These are phyloP conservation scores for Cotesia vestalis DNA, from an alignment of 1,140 invertebrate genomes.

Conservation along the genomic window DNA sequence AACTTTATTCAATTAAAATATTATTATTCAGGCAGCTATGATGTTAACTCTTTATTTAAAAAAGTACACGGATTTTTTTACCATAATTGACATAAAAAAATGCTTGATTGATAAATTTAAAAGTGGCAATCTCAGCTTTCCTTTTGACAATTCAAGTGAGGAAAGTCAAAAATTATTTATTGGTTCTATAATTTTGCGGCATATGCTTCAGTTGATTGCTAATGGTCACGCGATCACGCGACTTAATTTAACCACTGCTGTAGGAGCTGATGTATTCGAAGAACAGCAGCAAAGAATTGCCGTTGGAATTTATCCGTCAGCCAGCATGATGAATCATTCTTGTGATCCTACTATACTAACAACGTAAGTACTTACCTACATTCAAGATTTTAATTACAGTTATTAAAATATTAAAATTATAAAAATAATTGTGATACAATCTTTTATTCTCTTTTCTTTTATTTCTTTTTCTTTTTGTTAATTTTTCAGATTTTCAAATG, in stretches of 20 bases:
- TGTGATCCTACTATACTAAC: constrained; percentile 84
- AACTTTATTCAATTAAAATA: constrained; percentile 13
- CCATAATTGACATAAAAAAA: constrained; percentile 48
- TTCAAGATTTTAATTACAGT: too few species aligned
- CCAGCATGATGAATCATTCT: constrained; percentile 91
- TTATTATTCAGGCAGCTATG: constrained; percentile 66
- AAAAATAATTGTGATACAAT: constrained; percentile 4
- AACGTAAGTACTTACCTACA: constrained; percentile 29
- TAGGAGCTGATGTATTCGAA: constrained; percentile 47
- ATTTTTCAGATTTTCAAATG: constrained; percentile 61
- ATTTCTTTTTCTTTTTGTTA: constrained; percentile 41
- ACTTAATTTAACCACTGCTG: constrained; percentile 49
- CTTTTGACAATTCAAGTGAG: constrained; percentile 52
- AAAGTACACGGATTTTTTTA: constrained; percentile 68
- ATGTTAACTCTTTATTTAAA: constrained; percentile 68
- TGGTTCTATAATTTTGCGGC: constrained; percentile 73
- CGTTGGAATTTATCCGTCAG: constrained; percentile 87
- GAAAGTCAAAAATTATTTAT: constrained; percentile 64
- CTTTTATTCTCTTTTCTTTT: constrained; percentile 43
- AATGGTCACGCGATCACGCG: constrained; percentile 81
- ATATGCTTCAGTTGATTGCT: constrained; percentile 80
- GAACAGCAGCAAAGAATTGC: constrained; percentile 73
- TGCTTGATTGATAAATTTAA: constrained; percentile 52
- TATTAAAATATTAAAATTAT: too few species aligned
- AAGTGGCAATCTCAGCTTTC: constrained; percentile 44